A percentile compares a stretch with the other conserved stretches of the same genome.
Conservation (phyloP, 2,888 invertebrate species). For the Chrysolina haemoptera region DNA sequence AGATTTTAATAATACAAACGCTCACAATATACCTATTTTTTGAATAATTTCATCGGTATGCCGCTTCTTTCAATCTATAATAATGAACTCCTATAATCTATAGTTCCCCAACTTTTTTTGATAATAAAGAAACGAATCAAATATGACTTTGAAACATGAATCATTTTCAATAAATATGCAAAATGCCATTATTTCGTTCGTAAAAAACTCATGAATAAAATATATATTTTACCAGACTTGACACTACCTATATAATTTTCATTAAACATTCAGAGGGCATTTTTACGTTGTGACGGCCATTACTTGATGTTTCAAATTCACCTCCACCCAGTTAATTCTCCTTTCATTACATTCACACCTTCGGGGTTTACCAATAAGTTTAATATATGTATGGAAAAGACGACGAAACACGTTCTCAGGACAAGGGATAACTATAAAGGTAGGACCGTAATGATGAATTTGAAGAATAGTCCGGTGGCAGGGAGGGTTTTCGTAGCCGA, state of each 20-base stretch:
- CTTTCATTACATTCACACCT: conserved; percentile 37
- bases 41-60: too few relatives aligned
- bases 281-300: conserved; percentile 30
- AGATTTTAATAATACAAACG: too few relatives aligned
- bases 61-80: not conserved
- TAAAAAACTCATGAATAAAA: conserved; percentile 27
- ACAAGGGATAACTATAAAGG: not conserved
- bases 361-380: conserved; percentile 24
- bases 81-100: not conserved
- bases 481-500: too few relatives aligned
- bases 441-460: conserved; percentile 5
- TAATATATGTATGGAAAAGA: conserved; percentile 25
- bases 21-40: too few relatives aligned
- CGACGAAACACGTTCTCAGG: not conserved
- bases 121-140: conserved; percentile 18
- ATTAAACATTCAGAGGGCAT: conserved; percentile 27
- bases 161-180: conserved; percentile 32
- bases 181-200: conserved; percentile 14
- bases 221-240: conserved; percentile 7
- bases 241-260: conserved; percentile 37
- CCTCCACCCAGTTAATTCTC: conserved; percentile 28
- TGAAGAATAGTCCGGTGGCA: not conserved
- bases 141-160: conserved; percentile 22
- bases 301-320: conserved; percentile 29
- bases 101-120: too few relatives aligned